phyloP scores from a whole-genome alignment of 2,888 invertebrate species.

The Philereme transversata region DNA sequence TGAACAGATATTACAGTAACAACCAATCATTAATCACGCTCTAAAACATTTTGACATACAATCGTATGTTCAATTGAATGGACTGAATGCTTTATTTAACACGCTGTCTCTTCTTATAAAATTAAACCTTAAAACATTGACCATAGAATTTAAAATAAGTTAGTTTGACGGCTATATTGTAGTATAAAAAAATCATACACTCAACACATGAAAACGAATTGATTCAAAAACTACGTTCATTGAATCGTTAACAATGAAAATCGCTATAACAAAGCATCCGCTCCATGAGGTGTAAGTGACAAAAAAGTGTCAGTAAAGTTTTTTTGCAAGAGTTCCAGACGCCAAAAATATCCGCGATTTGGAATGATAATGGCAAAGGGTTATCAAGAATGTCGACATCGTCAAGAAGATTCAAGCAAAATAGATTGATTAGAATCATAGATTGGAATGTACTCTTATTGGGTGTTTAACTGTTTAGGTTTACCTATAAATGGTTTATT shows the following conservation, averaged over 20 bases:
- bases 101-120: constrained; percentile 4
- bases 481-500: too few species aligned
- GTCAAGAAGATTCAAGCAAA: too few species aligned
- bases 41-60: constrained; percentile 62
- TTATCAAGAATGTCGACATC: too few species aligned
- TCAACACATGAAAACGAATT: constrained; percentile 73
- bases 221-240: constrained; percentile 75
- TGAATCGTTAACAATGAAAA: constrained; percentile 79
- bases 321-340: too few species aligned
- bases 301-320: constrained; percentile 8
- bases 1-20: constrained; percentile 27
- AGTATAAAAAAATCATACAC: constrained; percentile 73
- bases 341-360: too few species aligned
- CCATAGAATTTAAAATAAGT: constrained; percentile 1
- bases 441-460: too few species aligned
- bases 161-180: constrained; percentile 21
- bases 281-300: constrained; percentile 43
- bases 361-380: too few species aligned
- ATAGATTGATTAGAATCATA: too few species aligned
- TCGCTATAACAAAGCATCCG: constrained; percentile 71
- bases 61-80: constrained; percentile 39
- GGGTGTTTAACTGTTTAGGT: too few species aligned
- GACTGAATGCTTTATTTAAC: constrained; percentile 31
- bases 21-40: constrained; percentile 53
- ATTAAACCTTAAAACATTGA: constrained; percentile 4